Evolutionary conservation across 2,113 vertebrate species (phyloP).

Genomic region (Solenodon paradoxus): DNA sequence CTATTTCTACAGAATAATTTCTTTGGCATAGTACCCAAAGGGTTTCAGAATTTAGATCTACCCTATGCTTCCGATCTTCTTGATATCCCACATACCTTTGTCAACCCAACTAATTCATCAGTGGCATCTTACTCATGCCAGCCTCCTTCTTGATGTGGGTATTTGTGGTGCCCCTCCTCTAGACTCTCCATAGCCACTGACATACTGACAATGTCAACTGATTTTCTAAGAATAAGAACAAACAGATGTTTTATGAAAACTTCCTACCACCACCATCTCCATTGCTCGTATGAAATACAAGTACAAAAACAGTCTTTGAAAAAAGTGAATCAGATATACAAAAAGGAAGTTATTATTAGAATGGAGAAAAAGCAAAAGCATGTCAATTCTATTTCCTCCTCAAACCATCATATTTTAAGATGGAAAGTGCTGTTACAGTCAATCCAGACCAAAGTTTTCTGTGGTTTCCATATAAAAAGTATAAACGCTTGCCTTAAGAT

Average conservation of each 20-base stretch:
- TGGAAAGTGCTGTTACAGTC: slow-evolving; percentile 39
- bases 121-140: neutral
- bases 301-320: neutral
- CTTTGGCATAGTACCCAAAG: neutral
- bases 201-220: neutral
- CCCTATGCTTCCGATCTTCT: neutral
- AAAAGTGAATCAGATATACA: neutral
- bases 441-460: slow-evolving; percentile 81
- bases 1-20: neutral
- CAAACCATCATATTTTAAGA: slow-evolving; percentile 50
- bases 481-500: slow-evolving; percentile 79
- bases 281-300: neutral
- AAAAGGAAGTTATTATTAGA: slow-evolving; percentile 30
- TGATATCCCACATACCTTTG: neutral
- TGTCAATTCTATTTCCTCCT: slow-evolving; percentile 44
- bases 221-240: slow-evolving; percentile 1
- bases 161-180: neutral
- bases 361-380: neutral
- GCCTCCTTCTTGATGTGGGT: neutral
- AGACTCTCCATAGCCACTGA: neutral
- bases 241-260: neutral
- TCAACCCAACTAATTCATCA: neutral
- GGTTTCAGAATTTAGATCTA: neutral
- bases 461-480: slow-evolving; percentile 84
- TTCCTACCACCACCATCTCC: neutral